Evolutionary conservation across 2,888 invertebrate genomes (phyloP).

Genomic region (Anthrax anthrax): DNA sequence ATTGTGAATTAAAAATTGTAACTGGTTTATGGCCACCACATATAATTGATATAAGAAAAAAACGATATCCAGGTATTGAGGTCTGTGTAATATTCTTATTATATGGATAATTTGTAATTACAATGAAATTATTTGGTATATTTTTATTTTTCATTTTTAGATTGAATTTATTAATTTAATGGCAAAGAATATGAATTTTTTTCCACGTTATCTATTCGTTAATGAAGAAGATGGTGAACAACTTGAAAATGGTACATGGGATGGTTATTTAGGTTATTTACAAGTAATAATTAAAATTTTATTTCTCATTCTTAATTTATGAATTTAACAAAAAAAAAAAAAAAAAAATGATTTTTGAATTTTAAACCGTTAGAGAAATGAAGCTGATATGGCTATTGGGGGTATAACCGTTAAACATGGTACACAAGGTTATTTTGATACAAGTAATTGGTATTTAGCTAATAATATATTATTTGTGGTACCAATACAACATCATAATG

Average conservation of each 20-base stretch:
- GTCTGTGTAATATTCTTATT: too few species aligned
- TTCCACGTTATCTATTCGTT: conserved; percentile 2
- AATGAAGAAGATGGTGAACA: conserved; percentile 1
- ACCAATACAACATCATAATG: too few species aligned
- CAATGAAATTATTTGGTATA: too few species aligned
- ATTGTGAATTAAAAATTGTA: conserved; percentile 6
- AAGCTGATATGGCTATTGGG: conserved; percentile 10
- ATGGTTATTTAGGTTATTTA: conserved; percentile 9
- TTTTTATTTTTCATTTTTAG: conserved; percentile 1
- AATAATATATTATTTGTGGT: conserved; percentile 8
- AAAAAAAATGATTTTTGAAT: neutral
- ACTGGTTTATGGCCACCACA: conserved; percentile 11
- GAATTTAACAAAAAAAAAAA: neutral
- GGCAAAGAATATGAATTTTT: conserved; percentile 6
- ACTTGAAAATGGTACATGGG: conserved; percentile 5
- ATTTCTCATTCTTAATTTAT: too few species aligned
- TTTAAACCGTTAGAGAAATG: conserved; percentile 4
- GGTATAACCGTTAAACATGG: conserved; percentile 6
- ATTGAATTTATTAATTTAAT: conserved; percentile 8
- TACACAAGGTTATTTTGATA: conserved; percentile 4
- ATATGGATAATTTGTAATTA: too few species aligned
- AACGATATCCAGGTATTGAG: conserved; percentile 8
- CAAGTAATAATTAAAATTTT: too few species aligned
- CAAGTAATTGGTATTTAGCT: conserved; percentile 7
- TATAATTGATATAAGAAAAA: conserved; percentile 7